Evolutionary conservation across 2,113 vertebrate species (phyloP), one percentile per base, ranked within the genome.

Genomic region (Vombatus ursinus): DNA sequence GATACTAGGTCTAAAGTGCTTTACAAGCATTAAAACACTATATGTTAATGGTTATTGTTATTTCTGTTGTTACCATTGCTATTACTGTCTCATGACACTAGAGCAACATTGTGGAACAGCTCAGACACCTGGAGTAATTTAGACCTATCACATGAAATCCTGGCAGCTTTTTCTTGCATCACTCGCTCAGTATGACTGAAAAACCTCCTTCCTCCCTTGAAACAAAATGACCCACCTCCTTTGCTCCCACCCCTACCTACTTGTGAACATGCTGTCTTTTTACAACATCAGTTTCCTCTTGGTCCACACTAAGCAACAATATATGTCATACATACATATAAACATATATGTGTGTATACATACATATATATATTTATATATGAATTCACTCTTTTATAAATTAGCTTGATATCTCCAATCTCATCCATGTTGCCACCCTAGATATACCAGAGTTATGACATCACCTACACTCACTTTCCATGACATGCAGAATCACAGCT

Each of bases 401-500:
- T 9, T 0, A 48, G 92, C 26, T 10, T 91, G 16, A 0, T 0
- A 0, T 61, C 50, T 93, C 25, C 1, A 91, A 53, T 93, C 3
- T 84, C 51, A 50, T 8, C 1, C 52, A 16, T 0, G 1, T 7
- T 54, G 47, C 93, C 24, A 95, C 0, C 8, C 68, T 61, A 53
- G 8, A 0, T 52, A 0, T 52, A 96, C 54, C 48, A 54, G n/a
- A 92, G 91, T 31, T 77, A 90, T 90, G 25, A 96, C 93, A 90
- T 96, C 84, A 95, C 7, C 11, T 91, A 1, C 44, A 89, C 90
- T 95, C 26, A 94, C 22, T 52, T 95, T 91, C 50, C 5, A 47
- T 49, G 57, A 94, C 84, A 94, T 91, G 84, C 31, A 47, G 91
- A 94, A 68, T 93, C 92, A 97, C 90, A 57, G 10, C 24, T 53